A percentile compares a stretch with the other conserved stretches of the same genome.
Conservation (phyloP, 2,113 vertebrate genomes). For the Ceuthmochares aereus region DNA sequence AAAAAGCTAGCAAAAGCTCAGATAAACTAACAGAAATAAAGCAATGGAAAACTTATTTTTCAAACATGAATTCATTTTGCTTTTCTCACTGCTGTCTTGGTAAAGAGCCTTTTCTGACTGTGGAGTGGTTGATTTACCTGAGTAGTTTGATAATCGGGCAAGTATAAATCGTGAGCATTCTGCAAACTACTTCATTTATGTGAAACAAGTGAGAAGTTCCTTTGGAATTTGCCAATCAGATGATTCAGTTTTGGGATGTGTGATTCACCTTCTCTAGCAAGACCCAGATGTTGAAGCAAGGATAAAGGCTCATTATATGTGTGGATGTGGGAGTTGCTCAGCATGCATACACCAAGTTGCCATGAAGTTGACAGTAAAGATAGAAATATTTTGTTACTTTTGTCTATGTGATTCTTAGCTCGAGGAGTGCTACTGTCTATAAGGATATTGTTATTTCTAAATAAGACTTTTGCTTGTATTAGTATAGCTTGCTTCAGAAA, state of each 20-base stretch:
- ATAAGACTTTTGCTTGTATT: neutral
- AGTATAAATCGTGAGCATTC: neutral
- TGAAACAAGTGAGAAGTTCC: neutral
- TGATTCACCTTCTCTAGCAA: neutral
- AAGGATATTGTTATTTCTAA: neutral
- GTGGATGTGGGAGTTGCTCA: neutral
- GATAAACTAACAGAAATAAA: neutral
- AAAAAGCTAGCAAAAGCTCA: rapidly evolving
- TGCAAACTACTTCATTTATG: neutral
- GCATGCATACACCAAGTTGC: too few relatives aligned
- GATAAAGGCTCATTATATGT: neutral
- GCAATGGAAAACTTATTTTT: neutral
- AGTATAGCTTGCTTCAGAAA: neutral
- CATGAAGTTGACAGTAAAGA: neutral
- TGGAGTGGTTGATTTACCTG: rapidly evolving
- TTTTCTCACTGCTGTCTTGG: neutral
- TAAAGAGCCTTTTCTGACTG: neutral
- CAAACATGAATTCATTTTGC: neutral
- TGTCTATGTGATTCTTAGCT: neutral
- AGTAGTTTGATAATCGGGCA: neutral
- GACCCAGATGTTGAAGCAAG: neutral
- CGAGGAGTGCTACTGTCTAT: neutral
- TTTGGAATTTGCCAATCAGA: neutral
- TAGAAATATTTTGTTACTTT: neutral
- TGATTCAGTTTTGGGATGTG: neutral